A percentile compares a stretch with the other conserved stretches of the same genome.
Evolutionary conservation across 1,140 invertebrate species (phyloP).

Genomic region (Lasioglossum baleicum): DNA sequence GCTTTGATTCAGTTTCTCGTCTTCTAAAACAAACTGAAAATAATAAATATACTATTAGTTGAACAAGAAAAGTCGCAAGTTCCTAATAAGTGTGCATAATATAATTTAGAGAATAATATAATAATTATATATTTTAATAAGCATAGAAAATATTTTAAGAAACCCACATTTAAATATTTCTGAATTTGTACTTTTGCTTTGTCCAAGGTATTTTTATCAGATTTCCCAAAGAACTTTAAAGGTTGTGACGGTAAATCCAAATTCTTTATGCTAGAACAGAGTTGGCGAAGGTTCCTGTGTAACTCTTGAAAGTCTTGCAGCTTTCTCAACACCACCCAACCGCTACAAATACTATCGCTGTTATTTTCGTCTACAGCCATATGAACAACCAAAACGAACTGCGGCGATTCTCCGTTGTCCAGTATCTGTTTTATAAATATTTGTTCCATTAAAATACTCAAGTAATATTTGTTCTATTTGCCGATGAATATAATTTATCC

Average conservation of each 20-base stretch:
- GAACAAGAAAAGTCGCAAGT: neutral
- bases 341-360: slow-evolving; percentile 85
- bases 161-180: slow-evolving; percentile 90
- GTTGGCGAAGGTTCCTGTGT: slow-evolving; percentile 90
- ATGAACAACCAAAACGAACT: slow-evolving; percentile 91
- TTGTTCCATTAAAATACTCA: neutral
- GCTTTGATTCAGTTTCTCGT: slow-evolving; percentile 91
- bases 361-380: slow-evolving; percentile 83
- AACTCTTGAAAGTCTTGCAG: slow-evolving; percentile 91
- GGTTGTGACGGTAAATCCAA: slow-evolving; percentile 89
- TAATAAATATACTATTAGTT: slow-evolving; percentile 45
- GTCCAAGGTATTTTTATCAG: slow-evolving; percentile 88
- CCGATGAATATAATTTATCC: neutral
- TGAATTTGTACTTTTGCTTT: slow-evolving; percentile 91
- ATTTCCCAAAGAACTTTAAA: slow-evolving; percentile 89
- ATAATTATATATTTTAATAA: no score
- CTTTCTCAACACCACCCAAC: slow-evolving; percentile 91
- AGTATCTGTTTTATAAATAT: slow-evolving; percentile 79
- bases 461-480: slow-evolving; percentile 6
- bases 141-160: neutral
- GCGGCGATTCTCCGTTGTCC: slow-evolving; percentile 88
- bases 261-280: slow-evolving; percentile 89
- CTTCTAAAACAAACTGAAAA: slow-evolving; percentile 89
- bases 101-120: no score
- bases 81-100: no score